Conservation (phyloP, 2,113 vertebrate species). For the Ptyas mucosa region DNA sequence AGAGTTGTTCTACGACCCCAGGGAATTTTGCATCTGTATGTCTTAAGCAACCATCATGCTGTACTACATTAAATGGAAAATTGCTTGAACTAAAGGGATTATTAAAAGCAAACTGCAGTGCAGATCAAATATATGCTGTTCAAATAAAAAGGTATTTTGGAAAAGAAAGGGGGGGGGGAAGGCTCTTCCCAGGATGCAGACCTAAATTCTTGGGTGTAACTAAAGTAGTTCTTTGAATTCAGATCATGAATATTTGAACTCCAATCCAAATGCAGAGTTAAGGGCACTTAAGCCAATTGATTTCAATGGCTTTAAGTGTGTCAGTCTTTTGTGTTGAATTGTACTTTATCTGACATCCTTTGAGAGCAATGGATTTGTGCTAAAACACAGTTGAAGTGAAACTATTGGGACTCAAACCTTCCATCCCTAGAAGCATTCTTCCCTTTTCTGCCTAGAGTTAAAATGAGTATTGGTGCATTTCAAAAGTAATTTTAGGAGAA, state of each 20-base stretch:
- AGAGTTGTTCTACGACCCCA: background rate
- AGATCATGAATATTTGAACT: slow-evolving; percentile 1
- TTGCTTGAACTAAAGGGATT: background rate
- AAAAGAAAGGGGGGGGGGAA: background rate
- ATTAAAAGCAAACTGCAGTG: background rate
- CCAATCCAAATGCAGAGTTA: background rate
- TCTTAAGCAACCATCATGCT: background rate
- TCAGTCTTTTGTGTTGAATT: background rate
- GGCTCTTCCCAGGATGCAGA: too few species aligned
- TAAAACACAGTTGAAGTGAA: background rate
- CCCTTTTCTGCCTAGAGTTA: background rate
- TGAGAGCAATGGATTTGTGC: background rate
- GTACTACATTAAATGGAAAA: background rate
- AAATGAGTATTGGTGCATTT: background rate
- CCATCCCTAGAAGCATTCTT: background rate
- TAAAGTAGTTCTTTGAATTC: slow-evolving; percentile 10
- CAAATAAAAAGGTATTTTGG: background rate
- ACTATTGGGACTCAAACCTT: background rate
- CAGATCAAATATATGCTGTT: background rate
- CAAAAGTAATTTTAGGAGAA: background rate
- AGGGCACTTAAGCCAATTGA: background rate
- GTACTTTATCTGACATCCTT: background rate
- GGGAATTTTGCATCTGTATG: background rate
- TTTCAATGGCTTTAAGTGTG: background rate
- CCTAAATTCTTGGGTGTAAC: background rate